Base-by-base conservation (phyloP, 2,888 invertebrate genomes). In the Meliscaeva auricollis region DNA sequence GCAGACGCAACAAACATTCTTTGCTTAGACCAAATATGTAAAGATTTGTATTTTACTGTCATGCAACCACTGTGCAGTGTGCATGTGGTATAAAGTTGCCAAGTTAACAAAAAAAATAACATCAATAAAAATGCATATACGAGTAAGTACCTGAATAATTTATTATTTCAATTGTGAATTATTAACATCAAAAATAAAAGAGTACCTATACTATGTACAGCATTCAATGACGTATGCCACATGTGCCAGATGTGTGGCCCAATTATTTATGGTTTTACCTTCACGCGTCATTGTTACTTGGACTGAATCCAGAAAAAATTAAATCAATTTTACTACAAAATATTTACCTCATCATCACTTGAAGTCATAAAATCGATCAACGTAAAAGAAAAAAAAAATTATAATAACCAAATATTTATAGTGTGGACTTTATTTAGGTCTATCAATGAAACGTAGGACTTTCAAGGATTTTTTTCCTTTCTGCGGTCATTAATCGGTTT, bases 291-390 rank as follows among this genome's bases (percentile, higher is more conserved):
- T 5, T 8, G n/a, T 50, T 48, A 35, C 46, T 79, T 79, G 73
- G 73, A 73, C 60, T 74, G 26, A 44, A 74, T 80, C 79, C 79
- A 80, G 60, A 52, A 62, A 58, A n/a, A 38, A 60, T 44, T 38
- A 35, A 26, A 44, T 30, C 20, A 46, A 20, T 30, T 11, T 17
- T 17, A 20, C 46, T 64, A 64, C 41, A 64, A 56, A 56, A 48
- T n/a, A 22, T 17, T 13, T 56, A 46, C 11, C 17, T 38, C 66
- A 50, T 54, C 54, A 54, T 66, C 62, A 46, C 30, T 66, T 48
- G 35, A 7, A 17, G 15, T 50, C 35, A 35, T 46, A 17, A 64
- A 46, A 30, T 17, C 7, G 15, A 44, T 64, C 15, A 46, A 32
- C 11, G 44, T 30, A 8, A 46, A 30, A 62, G 17, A 26, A 0